A percentile compares a stretch with the other conserved stretches of the same genome.
These are phyloP conservation scores for Apodemia hepburni DNA, from an alignment of 2,888 invertebrate species.

Conservation along the genomic window DNA sequence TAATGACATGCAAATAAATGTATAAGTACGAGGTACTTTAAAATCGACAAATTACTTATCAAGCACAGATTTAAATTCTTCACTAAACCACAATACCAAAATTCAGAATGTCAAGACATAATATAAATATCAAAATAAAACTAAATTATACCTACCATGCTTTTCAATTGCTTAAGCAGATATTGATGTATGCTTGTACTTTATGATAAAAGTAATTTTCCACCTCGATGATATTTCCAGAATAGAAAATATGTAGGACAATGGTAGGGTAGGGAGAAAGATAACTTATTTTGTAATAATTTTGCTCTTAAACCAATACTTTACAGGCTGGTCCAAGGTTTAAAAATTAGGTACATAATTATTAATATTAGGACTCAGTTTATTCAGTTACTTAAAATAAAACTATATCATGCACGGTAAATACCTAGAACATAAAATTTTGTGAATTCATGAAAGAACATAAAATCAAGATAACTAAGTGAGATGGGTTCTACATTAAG, in stretches of 20 bases:
- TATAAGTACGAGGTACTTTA: not conserved
- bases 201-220: not conserved
- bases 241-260: not conserved
- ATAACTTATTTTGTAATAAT: not conserved
- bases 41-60: not conserved
- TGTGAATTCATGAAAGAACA: no score
- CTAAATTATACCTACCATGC: not conserved
- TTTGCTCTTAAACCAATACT: not conserved
- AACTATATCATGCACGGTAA: no score
- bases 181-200: not conserved
- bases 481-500: no score
- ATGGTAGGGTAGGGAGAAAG: not conserved
- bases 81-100: not conserved
- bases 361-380: not conserved
- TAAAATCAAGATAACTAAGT: no score
- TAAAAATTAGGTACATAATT: not conserved
- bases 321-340: not conserved
- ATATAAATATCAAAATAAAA: not conserved
- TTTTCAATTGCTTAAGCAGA: conserved; percentile 2
- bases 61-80: not conserved
- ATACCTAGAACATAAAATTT: no score
- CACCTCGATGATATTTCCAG: not conserved
- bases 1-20: not conserved
- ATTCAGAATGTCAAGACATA: not conserved
- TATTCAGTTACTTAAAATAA: no score